Evolutionary conservation across 2,797 vertebrate genomes (phyloP), one percentile per base, ranked within the genome.

Genomic region (Hephaestus fuliginosus): DNA sequence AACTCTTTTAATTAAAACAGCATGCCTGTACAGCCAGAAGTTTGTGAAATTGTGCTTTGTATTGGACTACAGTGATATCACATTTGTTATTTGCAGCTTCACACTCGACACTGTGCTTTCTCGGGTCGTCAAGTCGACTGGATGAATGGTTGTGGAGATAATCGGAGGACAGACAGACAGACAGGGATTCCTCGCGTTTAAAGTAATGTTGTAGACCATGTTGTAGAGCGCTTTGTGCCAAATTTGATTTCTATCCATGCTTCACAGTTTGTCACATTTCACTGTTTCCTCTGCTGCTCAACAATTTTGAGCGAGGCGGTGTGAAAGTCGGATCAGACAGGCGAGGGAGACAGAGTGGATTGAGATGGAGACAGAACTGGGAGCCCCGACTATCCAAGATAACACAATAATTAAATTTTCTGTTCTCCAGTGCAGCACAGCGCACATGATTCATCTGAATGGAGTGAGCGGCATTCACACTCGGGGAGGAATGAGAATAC

Each of bases 321-420:
- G 30, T 49, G 39, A 83, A 39, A 79, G 55, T 28, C 11, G 28
- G 33, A 55, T 33, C 64, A 84, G 68, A 56, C 41, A 63, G 57
- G 53, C 17, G 5, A 67, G 65, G 49, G 36, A 84, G 81, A 73
- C 46, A 30, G 77, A 64, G 72, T 25, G 63, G 64, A 75, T 44
- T 52, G 80, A 80, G 73, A 80, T 76, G 61, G 73, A 88, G 76
- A 84, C 79, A 60, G 63, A 80, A 81, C 70, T 80, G 77, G 73
- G 82, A 88, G 69, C 80, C 65, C 69, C 84, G 88, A 90, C 63
- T 76, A 70, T 89, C 49, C 74, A 70, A 88, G 89, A 91, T 90
- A 92, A 92, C 80, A 82, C 75, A 70, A 69, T 94, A 86, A 94
- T 93, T 92, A 43, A 83, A 94, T 93, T 88, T 89, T 82, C 81